These are phyloP conservation scores for Mesaphorura yosii DNA, from an alignment of 1,140 invertebrate species.

Conservation along the genomic window DNA sequence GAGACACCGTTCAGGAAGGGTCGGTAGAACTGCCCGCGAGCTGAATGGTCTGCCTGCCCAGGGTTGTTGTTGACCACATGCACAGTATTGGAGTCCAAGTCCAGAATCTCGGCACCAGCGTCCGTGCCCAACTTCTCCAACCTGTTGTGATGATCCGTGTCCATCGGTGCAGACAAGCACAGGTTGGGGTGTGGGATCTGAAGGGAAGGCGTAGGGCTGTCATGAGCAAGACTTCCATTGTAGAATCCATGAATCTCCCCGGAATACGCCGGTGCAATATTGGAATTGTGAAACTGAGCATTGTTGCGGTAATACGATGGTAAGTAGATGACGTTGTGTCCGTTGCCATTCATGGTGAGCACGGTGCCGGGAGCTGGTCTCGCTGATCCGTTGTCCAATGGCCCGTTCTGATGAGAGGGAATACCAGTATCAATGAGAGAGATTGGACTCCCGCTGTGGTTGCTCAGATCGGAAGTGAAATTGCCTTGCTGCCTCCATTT, in stretches of 20 bases:
- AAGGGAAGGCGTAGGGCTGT: not conserved
- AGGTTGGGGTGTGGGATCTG: not conserved
- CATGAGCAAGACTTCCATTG: too few species aligned
- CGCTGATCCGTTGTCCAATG: conserved; percentile 28
- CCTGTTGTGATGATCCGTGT: not conserved
- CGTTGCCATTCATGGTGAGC: not conserved
- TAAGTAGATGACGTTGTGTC: conserved; percentile 4
- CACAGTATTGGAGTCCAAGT: conserved; percentile 78
- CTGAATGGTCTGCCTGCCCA: conserved; percentile 24
- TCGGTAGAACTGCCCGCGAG: conserved; percentile 22
- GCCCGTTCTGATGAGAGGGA: conserved; percentile 3
- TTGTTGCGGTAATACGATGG: conserved; percentile 5
- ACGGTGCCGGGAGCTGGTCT: conserved; percentile 27
- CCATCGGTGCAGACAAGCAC: not conserved
- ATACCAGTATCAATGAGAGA: conserved; percentile 6
- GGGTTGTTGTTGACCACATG: conserved; percentile 39
- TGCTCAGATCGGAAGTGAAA: not conserved
- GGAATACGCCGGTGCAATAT: too few species aligned
- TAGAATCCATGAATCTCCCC: too few species aligned
- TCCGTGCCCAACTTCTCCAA: conserved; percentile 38
- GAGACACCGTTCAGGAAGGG: conserved; percentile 25
- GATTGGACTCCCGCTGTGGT: conserved; percentile 45
- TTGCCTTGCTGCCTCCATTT: conserved; percentile 33
- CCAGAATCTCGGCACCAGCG: conserved; percentile 67
- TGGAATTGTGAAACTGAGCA: not conserved